phyloP scores from a whole-genome alignment of 1,140 invertebrate species.

The Drosophila arawakana region DNA sequence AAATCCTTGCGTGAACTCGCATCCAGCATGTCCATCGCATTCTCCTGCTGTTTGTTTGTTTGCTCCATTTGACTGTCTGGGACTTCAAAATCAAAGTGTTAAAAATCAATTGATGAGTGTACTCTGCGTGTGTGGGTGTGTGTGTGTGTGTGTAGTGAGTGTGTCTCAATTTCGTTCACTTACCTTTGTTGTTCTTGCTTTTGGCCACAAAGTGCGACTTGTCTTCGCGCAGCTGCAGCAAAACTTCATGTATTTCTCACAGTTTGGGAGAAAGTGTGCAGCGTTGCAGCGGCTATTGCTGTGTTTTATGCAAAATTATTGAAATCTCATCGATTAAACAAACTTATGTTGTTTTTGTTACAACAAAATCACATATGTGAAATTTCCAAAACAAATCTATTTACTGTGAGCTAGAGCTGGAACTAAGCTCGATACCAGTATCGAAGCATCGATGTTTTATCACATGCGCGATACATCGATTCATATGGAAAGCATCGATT shows the following conservation, averaged over 20 bases:
- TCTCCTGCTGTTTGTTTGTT: constrained; percentile 32
- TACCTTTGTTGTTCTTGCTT: constrained; percentile 9
- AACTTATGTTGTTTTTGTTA: not conserved
- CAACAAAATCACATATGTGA: not conserved
- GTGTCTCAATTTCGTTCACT: not conserved
- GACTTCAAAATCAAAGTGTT: constrained; percentile 26
- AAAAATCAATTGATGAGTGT: constrained; percentile 47
- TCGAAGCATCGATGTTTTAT: no score
- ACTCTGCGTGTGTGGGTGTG: not conserved
- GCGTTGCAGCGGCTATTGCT: no score
- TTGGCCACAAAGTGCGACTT: constrained; percentile 9
- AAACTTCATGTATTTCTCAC: constrained; percentile 1
- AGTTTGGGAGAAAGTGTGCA: not conserved
- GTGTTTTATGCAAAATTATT: not conserved
- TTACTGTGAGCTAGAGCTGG: not conserved
- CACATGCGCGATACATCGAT: no score
- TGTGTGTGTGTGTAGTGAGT: constrained; percentile 7
- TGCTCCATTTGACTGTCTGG: constrained; percentile 30
- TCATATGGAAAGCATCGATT: no score
- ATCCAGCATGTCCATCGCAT: constrained; percentile 39
- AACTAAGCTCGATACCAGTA: no score
- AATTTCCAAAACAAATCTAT: constrained; percentile 15
- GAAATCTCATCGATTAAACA: not conserved
- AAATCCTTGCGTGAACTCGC: constrained; percentile 56
- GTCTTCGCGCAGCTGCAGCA: constrained; percentile 40